Percentiles rank a stretch among this genome's conserved stretches.
Conservation (phyloP, 1,140 invertebrate genomes). For the Drosophila nasuta region DNA sequence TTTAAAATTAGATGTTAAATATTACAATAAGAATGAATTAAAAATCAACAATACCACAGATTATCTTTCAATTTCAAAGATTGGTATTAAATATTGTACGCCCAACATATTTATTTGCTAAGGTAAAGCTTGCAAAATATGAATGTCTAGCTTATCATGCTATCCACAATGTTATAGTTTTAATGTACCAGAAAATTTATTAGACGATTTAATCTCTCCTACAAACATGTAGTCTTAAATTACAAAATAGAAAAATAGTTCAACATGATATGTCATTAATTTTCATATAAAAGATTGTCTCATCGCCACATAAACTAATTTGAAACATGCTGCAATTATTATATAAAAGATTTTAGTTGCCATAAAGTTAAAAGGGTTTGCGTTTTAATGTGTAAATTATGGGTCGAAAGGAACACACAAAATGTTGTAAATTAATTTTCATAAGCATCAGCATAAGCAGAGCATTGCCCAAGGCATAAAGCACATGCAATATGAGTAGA, state of each 20-base stretch:
- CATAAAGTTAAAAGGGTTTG: conserved; percentile 19
- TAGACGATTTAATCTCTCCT: no score
- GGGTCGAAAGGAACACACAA: neutral
- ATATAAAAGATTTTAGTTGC: neutral
- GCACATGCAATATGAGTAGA: conserved; percentile 19
- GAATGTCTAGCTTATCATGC: no score
- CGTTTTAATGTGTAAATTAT: conserved; percentile 6
- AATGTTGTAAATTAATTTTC: conserved; percentile 25
- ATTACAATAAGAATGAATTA: no score
- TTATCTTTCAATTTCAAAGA: no score
- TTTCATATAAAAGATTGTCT: neutral
- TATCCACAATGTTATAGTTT: no score
- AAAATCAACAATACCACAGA: no score
- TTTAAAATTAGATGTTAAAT: no score
- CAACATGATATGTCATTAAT: no score
- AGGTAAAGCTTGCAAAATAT: no score
- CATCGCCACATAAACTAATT: neutral
- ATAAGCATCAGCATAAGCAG: neutral
- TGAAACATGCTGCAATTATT: neutral
- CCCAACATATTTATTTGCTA: no score
- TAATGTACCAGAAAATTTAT: no score
- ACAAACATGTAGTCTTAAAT: neutral
- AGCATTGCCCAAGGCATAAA: neutral
- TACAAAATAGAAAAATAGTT: neutral
- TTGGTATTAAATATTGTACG: no score